Base-by-base conservation (phyloP, 2,888 invertebrate species). In the Tetropium fuscum region DNA sequence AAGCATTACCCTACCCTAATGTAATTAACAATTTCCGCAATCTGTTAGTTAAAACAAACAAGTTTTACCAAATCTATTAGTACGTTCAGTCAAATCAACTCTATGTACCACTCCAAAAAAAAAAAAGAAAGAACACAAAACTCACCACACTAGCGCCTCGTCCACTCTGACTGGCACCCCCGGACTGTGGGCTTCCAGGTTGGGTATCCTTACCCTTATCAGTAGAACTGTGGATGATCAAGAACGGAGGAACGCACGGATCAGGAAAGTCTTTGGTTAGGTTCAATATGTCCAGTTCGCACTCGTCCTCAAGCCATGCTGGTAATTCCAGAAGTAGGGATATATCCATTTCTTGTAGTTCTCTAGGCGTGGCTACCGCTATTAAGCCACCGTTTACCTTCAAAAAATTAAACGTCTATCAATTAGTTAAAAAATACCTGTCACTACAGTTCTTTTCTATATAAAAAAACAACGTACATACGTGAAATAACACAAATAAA, bases 321-420 rank as follows among this genome's bases (percentile, higher is more conserved):
- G 94, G 93, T 53, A 95, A 91, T 75, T 95, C 93, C 36, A 99
- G 84, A 19, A 99, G 84, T 43, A 95, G 84, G 0, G 95, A 93
- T 72, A 99, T 96, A 82, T 98, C 98, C 88, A 99, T 91, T 84
- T 99, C 99, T 78, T 98, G 97, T 7, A 99, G 90, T 82, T 99
- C 99, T 55, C 97, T 90, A 0, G 96, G 77, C 40, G 98, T 99
- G 3, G 98, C 95, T 69, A 99, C 87, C 0, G 97, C 94, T 69
- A 99, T 88, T 64, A 93, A 83, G 25, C 95, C 94, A 49, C 89
- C 87, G 69, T 90, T 91, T 11, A 92, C 89, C 90, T 92, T 60
- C 53, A 55, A 60, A 48, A 34, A 43, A 45, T 43, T 18, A 11
- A 38, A 55, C 8, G 36, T 25, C 44, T 54, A n/a, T 15, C 4